Conservation (phyloP, 2,888 invertebrate genomes). For the Caenorhabditis sp. region DNA sequence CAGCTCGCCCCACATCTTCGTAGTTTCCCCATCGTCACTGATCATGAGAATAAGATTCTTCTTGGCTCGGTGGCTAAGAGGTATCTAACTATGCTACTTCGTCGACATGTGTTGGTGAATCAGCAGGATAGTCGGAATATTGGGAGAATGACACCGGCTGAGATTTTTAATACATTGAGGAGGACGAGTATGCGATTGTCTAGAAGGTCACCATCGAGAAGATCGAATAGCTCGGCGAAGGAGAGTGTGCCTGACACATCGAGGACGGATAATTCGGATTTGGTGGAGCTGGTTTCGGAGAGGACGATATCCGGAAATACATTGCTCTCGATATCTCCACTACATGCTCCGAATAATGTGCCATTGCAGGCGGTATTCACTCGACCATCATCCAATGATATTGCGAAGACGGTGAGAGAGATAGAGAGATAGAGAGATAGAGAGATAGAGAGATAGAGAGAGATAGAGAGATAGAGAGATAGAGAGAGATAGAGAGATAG, state of each 20-base stretch:
- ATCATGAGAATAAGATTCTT: constrained; percentile 53
- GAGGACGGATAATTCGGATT: constrained; percentile 20
- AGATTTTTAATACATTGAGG: constrained; percentile 54
- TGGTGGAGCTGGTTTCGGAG: constrained; percentile 50
- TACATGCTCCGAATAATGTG: constrained; percentile 54
- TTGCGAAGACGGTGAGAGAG: constrained; percentile 24
- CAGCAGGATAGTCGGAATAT: constrained; percentile 51
- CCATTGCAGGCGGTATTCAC: constrained; percentile 56
- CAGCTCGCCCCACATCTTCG: constrained; percentile 51
- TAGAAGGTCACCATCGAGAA: constrained; percentile 33
- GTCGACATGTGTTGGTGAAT: constrained; percentile 51
- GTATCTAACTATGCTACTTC: constrained; percentile 47
- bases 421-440: too few relatives aligned
- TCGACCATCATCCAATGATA: constrained; percentile 36
- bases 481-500: too few relatives aligned
- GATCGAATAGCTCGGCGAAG: constrained; percentile 35
- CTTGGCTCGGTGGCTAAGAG: constrained; percentile 56
- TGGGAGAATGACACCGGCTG: constrained; percentile 51
- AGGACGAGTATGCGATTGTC: constrained; percentile 54
- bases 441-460: too few relatives aligned
- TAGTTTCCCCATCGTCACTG: constrained; percentile 58
- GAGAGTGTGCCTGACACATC: constrained; percentile 36
- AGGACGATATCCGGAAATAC: constrained; percentile 52
- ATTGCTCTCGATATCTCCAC: constrained; percentile 52
- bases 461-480: too few relatives aligned